These are phyloP conservation scores for Lottia scabra DNA, from an alignment of 2,888 invertebrate species.

Conservation along the genomic window DNA sequence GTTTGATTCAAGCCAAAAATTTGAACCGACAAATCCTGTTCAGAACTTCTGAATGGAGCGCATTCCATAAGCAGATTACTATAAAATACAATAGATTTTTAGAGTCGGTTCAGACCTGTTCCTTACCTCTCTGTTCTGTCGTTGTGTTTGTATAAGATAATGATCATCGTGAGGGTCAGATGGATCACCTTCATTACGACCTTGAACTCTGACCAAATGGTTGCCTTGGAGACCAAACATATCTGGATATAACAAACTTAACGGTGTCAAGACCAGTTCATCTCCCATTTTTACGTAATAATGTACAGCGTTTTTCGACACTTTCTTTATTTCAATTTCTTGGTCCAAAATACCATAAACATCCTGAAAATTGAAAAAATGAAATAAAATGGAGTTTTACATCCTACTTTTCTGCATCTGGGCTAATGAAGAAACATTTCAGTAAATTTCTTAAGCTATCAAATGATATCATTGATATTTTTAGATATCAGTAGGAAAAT, in stretches of 20 bases:
- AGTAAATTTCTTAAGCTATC: no score
- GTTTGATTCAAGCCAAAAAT: no score
- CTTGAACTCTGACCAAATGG: conserved; percentile 76
- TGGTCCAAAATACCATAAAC: conserved; percentile 83
- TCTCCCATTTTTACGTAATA: conserved; percentile 81
- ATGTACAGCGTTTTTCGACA: conserved; percentile 56
- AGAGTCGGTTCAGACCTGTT: no score
- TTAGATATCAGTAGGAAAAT: no score
- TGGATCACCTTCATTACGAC: conserved; percentile 79
- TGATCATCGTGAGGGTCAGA: conserved; percentile 95
- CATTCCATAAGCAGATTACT: no score
- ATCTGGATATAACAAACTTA: conserved; percentile 88
- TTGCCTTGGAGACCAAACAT: conserved; percentile 75
- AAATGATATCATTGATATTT: no score
- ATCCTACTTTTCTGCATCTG: no score
- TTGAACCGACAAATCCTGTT: no score
- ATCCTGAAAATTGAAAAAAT: conserved; percentile 71
- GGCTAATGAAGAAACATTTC: no score
- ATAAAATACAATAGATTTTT: no score
- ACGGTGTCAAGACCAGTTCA: conserved; percentile 90
- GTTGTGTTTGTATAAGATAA: conserved; percentile 84
- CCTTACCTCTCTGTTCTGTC: conserved; percentile 44
- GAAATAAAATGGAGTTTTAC: no score
- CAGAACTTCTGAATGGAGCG: no score
- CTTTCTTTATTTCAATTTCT: conserved; percentile 64